These are phyloP conservation scores for Ceyx cyanopectus DNA, from an alignment of 2,113 vertebrate genomes.

Conservation along the genomic window DNA sequence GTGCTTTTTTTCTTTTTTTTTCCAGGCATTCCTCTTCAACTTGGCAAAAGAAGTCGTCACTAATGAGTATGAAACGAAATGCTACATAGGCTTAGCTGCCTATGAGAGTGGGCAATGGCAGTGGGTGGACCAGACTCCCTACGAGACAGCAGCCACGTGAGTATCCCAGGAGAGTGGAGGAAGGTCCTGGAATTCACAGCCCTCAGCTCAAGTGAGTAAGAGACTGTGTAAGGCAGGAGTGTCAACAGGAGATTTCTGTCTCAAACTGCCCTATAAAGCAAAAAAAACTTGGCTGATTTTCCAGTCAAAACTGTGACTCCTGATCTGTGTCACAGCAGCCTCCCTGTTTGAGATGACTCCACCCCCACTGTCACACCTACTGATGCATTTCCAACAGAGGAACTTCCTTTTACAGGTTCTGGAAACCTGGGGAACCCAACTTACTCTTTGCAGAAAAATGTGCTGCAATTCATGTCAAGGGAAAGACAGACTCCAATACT, in stretches of 20 bases:
- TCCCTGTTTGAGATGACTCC: neutral
- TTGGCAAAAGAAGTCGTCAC: neutral
- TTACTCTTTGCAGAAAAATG: slow-evolving; percentile 57
- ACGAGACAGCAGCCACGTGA: neutral
- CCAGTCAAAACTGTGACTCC: neutral
- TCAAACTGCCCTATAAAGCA: neutral
- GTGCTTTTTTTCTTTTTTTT: neutral
- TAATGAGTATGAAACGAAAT: slow-evolving; percentile 1
- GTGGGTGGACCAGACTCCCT: slow-evolving; percentile 44
- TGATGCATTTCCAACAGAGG: neutral
- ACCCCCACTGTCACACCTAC: neutral
- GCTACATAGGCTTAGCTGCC: slow-evolving; percentile 31
- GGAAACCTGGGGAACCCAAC: slow-evolving; percentile 51
- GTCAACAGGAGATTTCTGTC: neutral
- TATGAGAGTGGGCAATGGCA: neutral
- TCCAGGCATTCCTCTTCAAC: slow-evolving; percentile 37
- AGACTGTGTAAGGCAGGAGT: neutral
- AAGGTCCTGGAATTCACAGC: neutral
- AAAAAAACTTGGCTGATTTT: neutral
- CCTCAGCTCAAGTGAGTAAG: neutral
- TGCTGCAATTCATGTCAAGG: slow-evolving; percentile 43
- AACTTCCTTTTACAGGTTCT: slow-evolving; percentile 50
- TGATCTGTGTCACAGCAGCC: neutral
- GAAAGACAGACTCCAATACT: neutral
- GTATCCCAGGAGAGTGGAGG: neutral